phyloP scores from a whole-genome alignment of 2,113 vertebrate species.

The Cercocebus atys region DNA sequence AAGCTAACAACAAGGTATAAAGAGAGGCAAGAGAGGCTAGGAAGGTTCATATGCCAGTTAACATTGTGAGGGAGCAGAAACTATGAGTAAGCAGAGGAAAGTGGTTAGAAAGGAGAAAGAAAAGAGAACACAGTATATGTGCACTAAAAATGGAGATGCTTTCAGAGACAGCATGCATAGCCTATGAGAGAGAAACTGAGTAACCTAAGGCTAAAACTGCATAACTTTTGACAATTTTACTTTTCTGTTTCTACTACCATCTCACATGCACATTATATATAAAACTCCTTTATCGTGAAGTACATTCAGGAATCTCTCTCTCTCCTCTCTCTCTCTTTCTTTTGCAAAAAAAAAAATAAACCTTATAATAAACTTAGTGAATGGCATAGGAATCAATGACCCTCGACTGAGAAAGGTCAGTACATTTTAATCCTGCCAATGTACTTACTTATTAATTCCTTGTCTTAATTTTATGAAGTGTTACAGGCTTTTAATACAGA shows the following conservation, averaged over 20 bases:
- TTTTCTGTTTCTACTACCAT: background rate
- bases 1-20: background rate
- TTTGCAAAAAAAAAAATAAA: background rate
- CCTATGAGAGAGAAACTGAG: background rate
- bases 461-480: background rate
- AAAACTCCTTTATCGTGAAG: background rate
- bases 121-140: background rate
- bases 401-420: background rate
- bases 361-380: background rate
- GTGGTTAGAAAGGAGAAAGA: background rate
- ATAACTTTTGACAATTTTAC: background rate
- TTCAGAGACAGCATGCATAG: background rate
- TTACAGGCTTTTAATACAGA: background rate
- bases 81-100: background rate
- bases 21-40: background rate
- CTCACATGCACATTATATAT: background rate
- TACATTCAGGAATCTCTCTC: background rate
- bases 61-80: background rate
- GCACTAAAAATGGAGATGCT: background rate
- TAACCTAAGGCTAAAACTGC: background rate
- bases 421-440: background rate
- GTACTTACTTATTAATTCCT: background rate
- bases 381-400: background rate
- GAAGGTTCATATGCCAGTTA: background rate
- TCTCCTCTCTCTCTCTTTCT: background rate